A percentile compares a stretch with the other conserved stretches of the same genome.
These are phyloP conservation scores for Colostygia pectinataria DNA, from an alignment of 2,888 invertebrate species.

Conservation along the genomic window DNA sequence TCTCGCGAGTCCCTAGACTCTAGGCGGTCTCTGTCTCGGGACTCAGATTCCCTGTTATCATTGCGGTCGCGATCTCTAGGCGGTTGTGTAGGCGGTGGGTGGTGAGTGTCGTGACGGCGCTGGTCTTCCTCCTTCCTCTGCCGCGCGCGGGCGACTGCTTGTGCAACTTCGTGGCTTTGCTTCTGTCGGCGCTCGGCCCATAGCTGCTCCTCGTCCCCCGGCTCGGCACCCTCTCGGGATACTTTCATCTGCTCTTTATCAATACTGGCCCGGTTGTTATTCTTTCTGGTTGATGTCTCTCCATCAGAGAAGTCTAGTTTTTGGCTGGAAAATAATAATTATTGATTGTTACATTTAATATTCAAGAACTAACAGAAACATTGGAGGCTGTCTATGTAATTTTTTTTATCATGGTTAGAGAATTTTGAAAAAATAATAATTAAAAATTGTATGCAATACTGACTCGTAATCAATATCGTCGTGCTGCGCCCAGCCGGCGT, in stretches of 20 bases:
- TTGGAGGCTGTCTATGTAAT: too few relatives aligned
- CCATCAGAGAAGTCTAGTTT: slow-evolving; percentile 97
- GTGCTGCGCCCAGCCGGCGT: slow-evolving; percentile 95
- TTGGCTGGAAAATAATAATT: slow-evolving; percentile 82
- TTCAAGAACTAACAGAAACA: neutral
- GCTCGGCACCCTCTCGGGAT: slow-evolving; percentile 47
- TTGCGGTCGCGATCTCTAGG: slow-evolving; percentile 56
- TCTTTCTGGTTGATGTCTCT: slow-evolving; percentile 80
- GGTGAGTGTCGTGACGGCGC: slow-evolving; percentile 82
- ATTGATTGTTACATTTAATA: neutral
- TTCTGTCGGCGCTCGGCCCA: slow-evolving; percentile 88
- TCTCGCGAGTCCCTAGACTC: slow-evolving; percentile 47
- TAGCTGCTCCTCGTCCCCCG: slow-evolving; percentile 78
- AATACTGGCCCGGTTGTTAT: slow-evolving; percentile 59
- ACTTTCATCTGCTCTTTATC: slow-evolving; percentile 66
- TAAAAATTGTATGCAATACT: slow-evolving; percentile 40
- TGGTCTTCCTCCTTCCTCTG: slow-evolving; percentile 95
- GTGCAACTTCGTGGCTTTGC: slow-evolving; percentile 88
- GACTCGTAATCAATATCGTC: slow-evolving; percentile 97
- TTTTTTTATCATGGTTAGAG: too few relatives aligned
- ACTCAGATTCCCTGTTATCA: slow-evolving; percentile 56
- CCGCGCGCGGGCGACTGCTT: slow-evolving; percentile 91
- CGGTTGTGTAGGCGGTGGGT: slow-evolving; percentile 52
- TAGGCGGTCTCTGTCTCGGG: slow-evolving; percentile 42
- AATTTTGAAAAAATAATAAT: too few relatives aligned